phyloP scores from a whole-genome alignment of 2,113 vertebrate species.

The Podarcis raffonei region DNA sequence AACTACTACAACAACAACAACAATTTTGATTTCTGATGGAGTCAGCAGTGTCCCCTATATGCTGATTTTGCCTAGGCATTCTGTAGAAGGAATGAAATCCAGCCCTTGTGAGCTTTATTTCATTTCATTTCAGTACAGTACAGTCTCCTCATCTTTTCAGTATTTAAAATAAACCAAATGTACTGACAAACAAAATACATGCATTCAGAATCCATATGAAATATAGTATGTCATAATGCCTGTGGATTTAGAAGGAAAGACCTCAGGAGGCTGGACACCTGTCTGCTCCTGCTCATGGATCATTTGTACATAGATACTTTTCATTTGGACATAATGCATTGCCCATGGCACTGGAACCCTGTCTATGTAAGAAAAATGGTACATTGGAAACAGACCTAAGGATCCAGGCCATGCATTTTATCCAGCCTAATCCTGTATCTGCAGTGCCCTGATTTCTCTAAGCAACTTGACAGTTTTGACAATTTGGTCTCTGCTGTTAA shows the following conservation, averaged over 20 bases:
- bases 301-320: background rate
- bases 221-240: background rate
- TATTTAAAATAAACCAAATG: background rate
- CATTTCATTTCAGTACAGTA: background rate
- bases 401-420: background rate
- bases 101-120: background rate
- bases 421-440: background rate
- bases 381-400: background rate
- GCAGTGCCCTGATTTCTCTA: background rate
- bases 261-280: background rate
- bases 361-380: background rate
- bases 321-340: background rate
- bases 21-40: background rate
- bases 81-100: background rate
- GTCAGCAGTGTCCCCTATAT: background rate
- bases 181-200: background rate
- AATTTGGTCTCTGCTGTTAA: background rate
- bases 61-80: background rate
- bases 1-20: too few species aligned
- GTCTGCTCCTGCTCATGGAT: background rate
- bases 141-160: background rate
- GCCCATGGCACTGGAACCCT: background rate
- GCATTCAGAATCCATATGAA: background rate
- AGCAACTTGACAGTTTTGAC: background rate
- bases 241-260: background rate